These are phyloP conservation scores for Penaeus vannamei DNA, from an alignment of 1,140 invertebrate species.

Conservation along the genomic window DNA sequence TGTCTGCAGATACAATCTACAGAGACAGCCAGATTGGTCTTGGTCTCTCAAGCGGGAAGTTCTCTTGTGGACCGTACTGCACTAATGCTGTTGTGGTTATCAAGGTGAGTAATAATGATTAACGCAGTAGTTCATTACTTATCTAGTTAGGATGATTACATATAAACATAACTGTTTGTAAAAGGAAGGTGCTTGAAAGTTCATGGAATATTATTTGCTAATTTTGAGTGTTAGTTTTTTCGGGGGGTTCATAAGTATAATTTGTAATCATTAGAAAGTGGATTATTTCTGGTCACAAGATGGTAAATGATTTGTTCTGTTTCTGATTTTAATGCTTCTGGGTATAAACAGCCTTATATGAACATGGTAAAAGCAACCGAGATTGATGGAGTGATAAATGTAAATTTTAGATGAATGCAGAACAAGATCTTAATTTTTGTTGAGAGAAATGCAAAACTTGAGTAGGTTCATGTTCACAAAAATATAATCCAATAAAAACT, in stretches of 20 bases:
- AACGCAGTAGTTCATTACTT: not conserved
- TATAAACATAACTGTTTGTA: not conserved
- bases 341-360: too few relatives aligned
- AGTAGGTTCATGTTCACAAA: not conserved
- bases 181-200: too few relatives aligned
- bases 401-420: too few relatives aligned
- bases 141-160: not conserved
- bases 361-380: too few relatives aligned
- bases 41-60: constrained; percentile 71
- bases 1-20: constrained; percentile 82
- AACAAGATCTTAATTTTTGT: too few relatives aligned
- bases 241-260: too few relatives aligned
- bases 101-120: constrained; percentile 41
- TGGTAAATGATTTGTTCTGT: not conserved
- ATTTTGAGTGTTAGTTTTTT: too few relatives aligned
- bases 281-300: too few relatives aligned
- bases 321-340: not conserved
- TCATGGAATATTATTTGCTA: too few relatives aligned
- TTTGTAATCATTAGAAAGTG: too few relatives aligned
- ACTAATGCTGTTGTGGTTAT: constrained; percentile 74
- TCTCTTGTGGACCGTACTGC: constrained; percentile 79
- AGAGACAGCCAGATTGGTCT: constrained; percentile 78
- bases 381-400: too few relatives aligned
- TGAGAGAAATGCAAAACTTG: not conserved
- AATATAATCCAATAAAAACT: constrained; percentile 64